Evolutionary conservation across 2,888 invertebrate genomes (phyloP), one percentile per base, ranked within the genome.

Genomic region (Calameuta idolon): DNA sequence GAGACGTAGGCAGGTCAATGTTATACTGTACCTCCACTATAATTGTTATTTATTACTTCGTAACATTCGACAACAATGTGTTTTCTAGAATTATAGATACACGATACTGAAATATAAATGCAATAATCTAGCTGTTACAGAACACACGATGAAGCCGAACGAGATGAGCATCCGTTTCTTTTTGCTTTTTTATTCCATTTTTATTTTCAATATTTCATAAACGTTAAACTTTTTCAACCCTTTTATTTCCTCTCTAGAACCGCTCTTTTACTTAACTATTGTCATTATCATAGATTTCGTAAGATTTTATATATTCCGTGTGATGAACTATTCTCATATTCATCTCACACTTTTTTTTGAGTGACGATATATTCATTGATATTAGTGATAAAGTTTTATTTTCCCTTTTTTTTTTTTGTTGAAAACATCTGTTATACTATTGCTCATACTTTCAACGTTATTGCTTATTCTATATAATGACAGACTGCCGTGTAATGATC

Each of bases 11-110:
- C 87, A 90, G 90, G 90, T 91, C 90, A 88, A 87, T 90, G 90
- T 90, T 91, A 89, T 88, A 88, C 85, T 89, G 87, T 90, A 91
- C 88, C 89, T 90, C 87, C 88, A 89, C 87, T 88, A 55, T 55
- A 86, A 87, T 88, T 90, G 90, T 91, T 90, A 90, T 91, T 89
- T 90, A 91, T 91, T 90, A 88, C 89, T 89, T 89, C 83, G 83
- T 88, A 55, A 88, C 89, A 89, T 90, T 91, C 89, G 87, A 84
- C 85, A 85, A 86, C 55, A 55, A 9, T 55, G 55, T 84, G 82
- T 82, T 85, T 83, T 84, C 78, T 74, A 85, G 73, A 69, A 15
- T 40, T 79, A 83, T 77, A 78, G 83, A 83, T 81, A 83, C 81
- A 83, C 80, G 78, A 81, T 83, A 85, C 78, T 81, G 81, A 81